Conservation (phyloP, 2,888 invertebrate genomes). For the Operophtera brumata region DNA sequence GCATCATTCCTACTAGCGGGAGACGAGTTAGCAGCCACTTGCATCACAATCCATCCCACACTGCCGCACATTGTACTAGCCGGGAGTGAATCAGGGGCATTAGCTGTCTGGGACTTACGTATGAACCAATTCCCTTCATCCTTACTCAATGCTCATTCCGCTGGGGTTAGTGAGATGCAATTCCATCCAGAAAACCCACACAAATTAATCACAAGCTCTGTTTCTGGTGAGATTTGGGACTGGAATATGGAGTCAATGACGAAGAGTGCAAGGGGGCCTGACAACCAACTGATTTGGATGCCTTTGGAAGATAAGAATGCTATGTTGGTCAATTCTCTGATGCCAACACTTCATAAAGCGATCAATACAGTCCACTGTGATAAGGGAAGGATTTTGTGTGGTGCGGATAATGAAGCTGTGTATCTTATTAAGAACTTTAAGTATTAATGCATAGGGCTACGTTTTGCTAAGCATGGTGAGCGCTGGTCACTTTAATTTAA, state of each 20-base stretch:
- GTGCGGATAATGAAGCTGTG: constrained; percentile 93
- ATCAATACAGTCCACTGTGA: constrained; percentile 91
- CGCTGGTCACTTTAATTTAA: neutral
- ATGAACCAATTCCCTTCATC: constrained; percentile 91
- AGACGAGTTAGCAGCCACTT: constrained; percentile 86
- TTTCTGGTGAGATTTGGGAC: constrained; percentile 93
- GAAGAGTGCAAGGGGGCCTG: constrained; percentile 58
- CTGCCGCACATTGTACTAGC: constrained; percentile 91
- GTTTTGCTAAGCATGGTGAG: constrained; percentile 1
- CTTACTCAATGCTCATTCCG: constrained; percentile 87
- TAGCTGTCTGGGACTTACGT: constrained; percentile 94
- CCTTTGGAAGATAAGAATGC: constrained; percentile 84
- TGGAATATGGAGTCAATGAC: constrained; percentile 87
- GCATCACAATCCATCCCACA: constrained; percentile 91
- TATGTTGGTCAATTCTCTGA: constrained; percentile 86
- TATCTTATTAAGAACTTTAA: constrained; percentile 87
- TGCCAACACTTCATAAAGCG: constrained; percentile 87
- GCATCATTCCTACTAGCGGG: constrained; percentile 88
- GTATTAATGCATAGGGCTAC: constrained; percentile 41
- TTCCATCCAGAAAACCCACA: constrained; percentile 93
- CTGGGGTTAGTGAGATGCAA: constrained; percentile 90
- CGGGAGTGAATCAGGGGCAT: constrained; percentile 91
- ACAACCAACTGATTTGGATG: constrained; percentile 82
- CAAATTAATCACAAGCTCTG: constrained; percentile 90
- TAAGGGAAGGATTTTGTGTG: constrained; percentile 87